Percentiles rank a stretch among this genome's conserved stretches.
phyloP scores from a whole-genome alignment of 2,797 vertebrate genomes.

The Parotocinclus haroldoi region DNA sequence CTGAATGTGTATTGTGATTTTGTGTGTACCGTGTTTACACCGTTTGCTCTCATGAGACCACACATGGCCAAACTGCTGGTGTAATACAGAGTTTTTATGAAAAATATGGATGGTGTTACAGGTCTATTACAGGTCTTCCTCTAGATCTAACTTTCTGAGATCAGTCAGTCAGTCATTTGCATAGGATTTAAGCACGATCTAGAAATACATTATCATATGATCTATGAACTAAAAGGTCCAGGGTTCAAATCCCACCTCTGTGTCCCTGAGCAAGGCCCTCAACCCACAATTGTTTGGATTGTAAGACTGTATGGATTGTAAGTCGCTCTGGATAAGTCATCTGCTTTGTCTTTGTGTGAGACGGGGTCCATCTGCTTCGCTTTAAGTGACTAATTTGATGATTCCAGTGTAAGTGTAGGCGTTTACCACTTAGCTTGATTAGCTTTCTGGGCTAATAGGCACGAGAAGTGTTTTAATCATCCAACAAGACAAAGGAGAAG shows the following conservation, averaged over 20 bases:
- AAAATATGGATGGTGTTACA: conserved; percentile 13
- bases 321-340: too few relatives aligned
- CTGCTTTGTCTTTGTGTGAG: conserved; percentile 12
- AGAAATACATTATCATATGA: too few relatives aligned
- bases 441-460: conserved; percentile 46
- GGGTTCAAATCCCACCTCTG: too few relatives aligned
- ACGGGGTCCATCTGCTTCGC: conserved; percentile 38
- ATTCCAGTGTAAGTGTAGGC: conserved; percentile 8
- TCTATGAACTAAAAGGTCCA: too few relatives aligned
- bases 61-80: conserved; percentile 14
- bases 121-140: background rate
- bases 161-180: too few relatives aligned
- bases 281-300: too few relatives aligned
- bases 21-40: conserved; percentile 42
- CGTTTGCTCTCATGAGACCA: conserved; percentile 12
- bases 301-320: too few relatives aligned
- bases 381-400: conserved; percentile 42
- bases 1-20: conserved; percentile 9
- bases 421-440: conserved; percentile 45
- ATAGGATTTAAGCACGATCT: too few relatives aligned
- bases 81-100: conserved; percentile 9
- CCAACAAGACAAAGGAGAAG: conserved; percentile 4
- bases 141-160: too few relatives aligned
- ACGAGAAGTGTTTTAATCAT: conserved; percentile 40
- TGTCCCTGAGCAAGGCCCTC: too few relatives aligned